A percentile compares a stretch with the other conserved stretches of the same genome.
Evolutionary conservation across 2,888 invertebrate genomes (phyloP).

Genomic region (Amitus sp.): DNA sequence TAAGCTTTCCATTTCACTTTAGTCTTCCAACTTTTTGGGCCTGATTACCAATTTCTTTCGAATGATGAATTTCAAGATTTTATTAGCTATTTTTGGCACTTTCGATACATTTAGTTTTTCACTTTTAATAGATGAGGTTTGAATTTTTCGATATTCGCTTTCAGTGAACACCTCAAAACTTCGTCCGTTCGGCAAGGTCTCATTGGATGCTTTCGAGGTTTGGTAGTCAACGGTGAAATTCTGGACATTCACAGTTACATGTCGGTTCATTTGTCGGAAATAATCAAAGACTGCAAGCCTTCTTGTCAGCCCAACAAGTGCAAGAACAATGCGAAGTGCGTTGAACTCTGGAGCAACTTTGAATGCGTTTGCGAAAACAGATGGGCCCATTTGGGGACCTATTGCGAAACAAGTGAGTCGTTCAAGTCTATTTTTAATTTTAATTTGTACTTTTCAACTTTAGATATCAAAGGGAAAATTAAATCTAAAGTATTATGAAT

Average conservation of each 20-base stretch:
- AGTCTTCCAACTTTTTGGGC: too few relatives aligned
- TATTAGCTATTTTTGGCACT: too few relatives aligned
- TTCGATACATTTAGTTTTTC: background rate
- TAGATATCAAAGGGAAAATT: background rate
- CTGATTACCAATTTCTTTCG: too few relatives aligned
- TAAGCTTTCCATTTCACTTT: too few relatives aligned
- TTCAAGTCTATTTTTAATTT: too few relatives aligned
- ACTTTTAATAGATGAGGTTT: background rate
- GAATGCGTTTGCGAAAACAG: slow-evolving; percentile 92
- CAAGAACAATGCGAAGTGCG: slow-evolving; percentile 89
- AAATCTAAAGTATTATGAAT: too few relatives aligned
- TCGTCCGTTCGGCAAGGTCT: slow-evolving; percentile 88
- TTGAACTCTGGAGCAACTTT: slow-evolving; percentile 92
- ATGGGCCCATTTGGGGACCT: slow-evolving; percentile 91
- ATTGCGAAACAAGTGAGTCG: slow-evolving; percentile 92
- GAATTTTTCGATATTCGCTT: background rate
- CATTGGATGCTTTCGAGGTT: slow-evolving; percentile 92
- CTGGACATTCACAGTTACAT: slow-evolving; percentile 92
- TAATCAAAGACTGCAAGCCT: slow-evolving; percentile 92
- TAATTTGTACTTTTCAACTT: slow-evolving; percentile 1
- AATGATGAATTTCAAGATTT: too few relatives aligned
- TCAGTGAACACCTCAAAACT: slow-evolving; percentile 81
- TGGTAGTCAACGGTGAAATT: slow-evolving; percentile 91
- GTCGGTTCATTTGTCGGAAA: slow-evolving; percentile 91
- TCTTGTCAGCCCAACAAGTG: slow-evolving; percentile 95